These are phyloP conservation scores for Apteryx owenii DNA, from an alignment of 2,113 vertebrate genomes.

Conservation along the genomic window DNA sequence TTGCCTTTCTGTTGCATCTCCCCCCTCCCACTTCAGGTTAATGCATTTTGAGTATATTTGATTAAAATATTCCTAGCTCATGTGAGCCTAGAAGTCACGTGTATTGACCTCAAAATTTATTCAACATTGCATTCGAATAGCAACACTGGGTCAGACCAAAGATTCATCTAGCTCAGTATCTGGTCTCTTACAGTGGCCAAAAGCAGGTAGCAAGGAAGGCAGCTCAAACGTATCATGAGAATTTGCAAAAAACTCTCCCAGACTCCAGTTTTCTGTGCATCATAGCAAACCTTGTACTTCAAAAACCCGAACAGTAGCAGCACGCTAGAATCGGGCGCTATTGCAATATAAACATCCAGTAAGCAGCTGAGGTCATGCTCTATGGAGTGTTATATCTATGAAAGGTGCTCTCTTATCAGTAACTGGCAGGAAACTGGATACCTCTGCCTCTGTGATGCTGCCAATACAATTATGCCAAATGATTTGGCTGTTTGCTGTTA, in stretches of 20 bases:
- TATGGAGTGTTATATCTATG: background rate
- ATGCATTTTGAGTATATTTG: background rate
- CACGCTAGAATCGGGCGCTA: background rate
- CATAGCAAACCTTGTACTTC: background rate
- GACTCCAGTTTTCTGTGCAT: background rate
- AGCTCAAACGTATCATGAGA: rapidly evolving
- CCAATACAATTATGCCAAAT: background rate
- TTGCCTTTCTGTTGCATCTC: background rate
- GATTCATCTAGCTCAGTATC: background rate
- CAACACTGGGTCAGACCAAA: background rate
- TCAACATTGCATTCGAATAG: background rate
- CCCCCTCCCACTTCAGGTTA: background rate
- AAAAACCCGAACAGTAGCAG: background rate
- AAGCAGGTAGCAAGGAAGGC: background rate
- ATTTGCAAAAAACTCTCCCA: background rate
- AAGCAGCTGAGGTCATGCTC: background rate
- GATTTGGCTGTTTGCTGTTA: background rate
- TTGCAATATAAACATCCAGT: background rate
- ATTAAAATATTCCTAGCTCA: background rate
- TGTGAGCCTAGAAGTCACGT: background rate
- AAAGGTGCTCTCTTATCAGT: background rate
- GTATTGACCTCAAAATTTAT: background rate
- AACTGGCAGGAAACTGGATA: background rate
- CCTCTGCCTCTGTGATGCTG: background rate
- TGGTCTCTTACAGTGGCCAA: background rate